Percentiles rank a stretch among this genome's conserved stretches.
Conservation (phyloP, 2,113 vertebrate genomes). For the Perca flavescens region DNA sequence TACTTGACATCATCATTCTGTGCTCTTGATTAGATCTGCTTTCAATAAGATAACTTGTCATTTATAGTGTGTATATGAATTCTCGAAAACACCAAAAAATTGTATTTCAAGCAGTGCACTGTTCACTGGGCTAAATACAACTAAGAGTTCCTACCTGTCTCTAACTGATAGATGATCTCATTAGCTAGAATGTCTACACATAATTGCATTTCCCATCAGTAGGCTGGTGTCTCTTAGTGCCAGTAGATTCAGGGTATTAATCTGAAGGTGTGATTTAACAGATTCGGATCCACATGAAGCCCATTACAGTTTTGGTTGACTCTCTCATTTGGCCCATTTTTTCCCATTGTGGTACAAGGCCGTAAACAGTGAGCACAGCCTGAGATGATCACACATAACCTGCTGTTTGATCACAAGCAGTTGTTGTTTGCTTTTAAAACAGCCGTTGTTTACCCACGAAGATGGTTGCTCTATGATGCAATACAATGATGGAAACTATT, state of each 20-base stretch:
- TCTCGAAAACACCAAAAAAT: background rate
- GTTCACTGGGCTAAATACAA: background rate
- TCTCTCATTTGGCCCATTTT: conserved; percentile 28
- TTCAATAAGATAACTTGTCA: background rate
- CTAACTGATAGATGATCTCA: background rate
- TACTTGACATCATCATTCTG: background rate
- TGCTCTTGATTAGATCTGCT: background rate
- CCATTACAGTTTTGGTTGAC: conserved; percentile 15
- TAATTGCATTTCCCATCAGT: conserved; percentile 7
- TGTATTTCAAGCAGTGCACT: background rate
- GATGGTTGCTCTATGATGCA: conserved; percentile 1
- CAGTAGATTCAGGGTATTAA: conserved; percentile 11
- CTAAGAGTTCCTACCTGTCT: background rate
- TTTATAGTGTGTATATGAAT: background rate
- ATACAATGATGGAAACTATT: background rate
- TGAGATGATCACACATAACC: conserved; percentile 8
- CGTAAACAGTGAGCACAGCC: conserved; percentile 9
- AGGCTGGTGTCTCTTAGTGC: conserved; percentile 12
- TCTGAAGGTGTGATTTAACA: conserved; percentile 23
- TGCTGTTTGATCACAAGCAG: conserved; percentile 18
- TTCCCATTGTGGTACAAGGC: background rate
- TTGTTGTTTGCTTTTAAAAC: conserved; percentile 29
- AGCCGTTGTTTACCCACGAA: conserved; percentile 21
- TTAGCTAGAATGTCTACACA: conserved; percentile 2
- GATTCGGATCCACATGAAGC: conserved; percentile 32